These are phyloP conservation scores for Pampus argenteus DNA, from an alignment of 2,797 vertebrate genomes.

Conservation along the genomic window DNA sequence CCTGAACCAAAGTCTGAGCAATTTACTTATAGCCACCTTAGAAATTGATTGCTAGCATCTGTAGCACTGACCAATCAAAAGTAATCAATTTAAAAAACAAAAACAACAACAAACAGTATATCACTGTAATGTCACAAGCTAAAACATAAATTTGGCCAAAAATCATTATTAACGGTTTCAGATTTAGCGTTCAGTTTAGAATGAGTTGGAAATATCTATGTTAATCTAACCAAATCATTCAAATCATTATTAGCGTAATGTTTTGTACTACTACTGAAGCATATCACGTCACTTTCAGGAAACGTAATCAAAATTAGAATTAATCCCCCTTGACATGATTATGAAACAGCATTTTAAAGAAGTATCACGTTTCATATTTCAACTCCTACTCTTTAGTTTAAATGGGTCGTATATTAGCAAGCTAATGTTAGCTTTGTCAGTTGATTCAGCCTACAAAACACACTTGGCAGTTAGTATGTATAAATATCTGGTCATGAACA, in stretches of 20 bases:
- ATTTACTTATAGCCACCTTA: constrained; percentile 4
- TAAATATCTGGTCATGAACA: background rate
- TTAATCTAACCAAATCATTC: background rate
- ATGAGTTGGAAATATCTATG: background rate
- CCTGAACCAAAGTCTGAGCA: constrained; percentile 18
- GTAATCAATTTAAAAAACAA: background rate
- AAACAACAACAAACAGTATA: too few species aligned
- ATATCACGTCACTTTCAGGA: background rate
- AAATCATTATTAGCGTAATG: background rate
- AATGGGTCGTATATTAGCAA: background rate
- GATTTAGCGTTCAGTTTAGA: background rate
- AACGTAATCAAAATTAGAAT: background rate
- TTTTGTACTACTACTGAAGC: background rate
- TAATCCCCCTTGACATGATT: background rate
- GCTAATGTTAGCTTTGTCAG: background rate
- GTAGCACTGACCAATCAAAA: background rate
- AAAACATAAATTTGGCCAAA: background rate
- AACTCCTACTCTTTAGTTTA: background rate
- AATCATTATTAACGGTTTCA: too few species aligned
- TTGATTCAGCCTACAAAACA: background rate
- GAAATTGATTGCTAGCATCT: background rate
- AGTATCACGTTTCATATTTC: background rate
- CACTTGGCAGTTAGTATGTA: background rate
- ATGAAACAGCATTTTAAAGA: background rate
- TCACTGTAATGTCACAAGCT: background rate